Conservation (phyloP, 2,888 invertebrate species). For the Platycnemis pennipes region DNA sequence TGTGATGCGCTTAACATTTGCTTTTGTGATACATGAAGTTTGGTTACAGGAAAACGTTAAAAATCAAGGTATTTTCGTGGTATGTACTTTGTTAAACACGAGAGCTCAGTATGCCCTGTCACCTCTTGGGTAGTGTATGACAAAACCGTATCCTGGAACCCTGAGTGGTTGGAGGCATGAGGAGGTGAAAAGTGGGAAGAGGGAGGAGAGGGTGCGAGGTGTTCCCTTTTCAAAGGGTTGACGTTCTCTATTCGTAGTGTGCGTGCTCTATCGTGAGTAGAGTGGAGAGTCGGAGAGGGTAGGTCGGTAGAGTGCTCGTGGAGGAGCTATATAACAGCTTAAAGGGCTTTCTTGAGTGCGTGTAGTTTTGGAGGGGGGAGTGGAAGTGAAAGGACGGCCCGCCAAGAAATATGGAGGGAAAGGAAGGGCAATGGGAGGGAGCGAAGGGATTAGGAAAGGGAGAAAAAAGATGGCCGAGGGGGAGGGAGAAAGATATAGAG, state of each 20-base stretch:
- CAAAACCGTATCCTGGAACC: too few species aligned
- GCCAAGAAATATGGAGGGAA: constrained; percentile 21
- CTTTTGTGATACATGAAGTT: too few species aligned
- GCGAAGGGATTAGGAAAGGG: background rate
- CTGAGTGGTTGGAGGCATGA: too few species aligned
- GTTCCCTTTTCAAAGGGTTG: background rate
- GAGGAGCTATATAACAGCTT: constrained; percentile 32
- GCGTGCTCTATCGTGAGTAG: background rate
- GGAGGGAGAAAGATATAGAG: background rate
- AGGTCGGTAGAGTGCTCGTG: background rate
- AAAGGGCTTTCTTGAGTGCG: constrained; percentile 39
- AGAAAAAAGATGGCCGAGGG: background rate
- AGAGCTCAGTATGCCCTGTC: too few species aligned
- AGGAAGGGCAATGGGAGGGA: background rate
- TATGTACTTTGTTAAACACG: too few species aligned
- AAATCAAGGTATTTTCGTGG: too few species aligned
- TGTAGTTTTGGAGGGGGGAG: background rate
- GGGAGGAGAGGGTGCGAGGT: background rate
- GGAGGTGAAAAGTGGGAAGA: too few species aligned
- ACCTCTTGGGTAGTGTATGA: too few species aligned
- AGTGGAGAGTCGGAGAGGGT: background rate
- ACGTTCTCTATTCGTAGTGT: background rate
- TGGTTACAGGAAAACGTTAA: too few species aligned
- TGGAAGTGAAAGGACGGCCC: background rate
- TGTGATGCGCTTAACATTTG: too few species aligned